Conservation (phyloP, 2,113 vertebrate genomes). For the Salvelinus sp. region DNA sequence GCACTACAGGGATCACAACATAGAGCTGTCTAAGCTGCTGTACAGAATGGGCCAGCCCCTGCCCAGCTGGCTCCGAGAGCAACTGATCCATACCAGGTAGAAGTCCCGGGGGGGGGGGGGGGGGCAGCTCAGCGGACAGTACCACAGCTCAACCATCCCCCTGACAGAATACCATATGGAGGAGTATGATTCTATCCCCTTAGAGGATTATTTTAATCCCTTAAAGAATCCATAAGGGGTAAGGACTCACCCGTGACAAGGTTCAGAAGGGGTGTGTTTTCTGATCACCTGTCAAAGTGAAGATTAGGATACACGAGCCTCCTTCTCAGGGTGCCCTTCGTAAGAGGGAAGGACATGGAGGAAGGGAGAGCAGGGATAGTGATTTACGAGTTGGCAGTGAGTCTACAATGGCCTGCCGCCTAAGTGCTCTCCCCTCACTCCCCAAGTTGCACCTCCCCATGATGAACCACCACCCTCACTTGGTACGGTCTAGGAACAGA, state of each 20-base stretch:
- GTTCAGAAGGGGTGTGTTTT: neutral
- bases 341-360: neutral
- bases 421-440: neutral
- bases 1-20: constrained; percentile 94
- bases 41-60: constrained; percentile 94
- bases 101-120: constrained; percentile 44
- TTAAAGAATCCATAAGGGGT: constrained; percentile 6
- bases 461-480: neutral
- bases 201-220: constrained; percentile 9
- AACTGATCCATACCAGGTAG: constrained; percentile 96
- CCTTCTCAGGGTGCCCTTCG: neutral
- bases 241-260: neutral
- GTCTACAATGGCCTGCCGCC: neutral
- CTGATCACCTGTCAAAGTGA: constrained; percentile 5
- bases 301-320: constrained; percentile 6
- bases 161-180: constrained; percentile 7
- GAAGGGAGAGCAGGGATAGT: neutral
- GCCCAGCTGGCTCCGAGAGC: constrained; percentile 94
- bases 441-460: neutral
- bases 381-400: neutral
- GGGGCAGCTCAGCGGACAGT: constrained; percentile 39
- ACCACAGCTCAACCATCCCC: constrained; percentile 41
- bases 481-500: neutral
- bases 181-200: constrained; percentile 32
- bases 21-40: constrained; percentile 94